A percentile compares a stretch with the other conserved stretches of the same genome.
These are phyloP conservation scores for Siniperca chuatsi DNA, from an alignment of 2,113 vertebrate genomes.

Conservation along the genomic window DNA sequence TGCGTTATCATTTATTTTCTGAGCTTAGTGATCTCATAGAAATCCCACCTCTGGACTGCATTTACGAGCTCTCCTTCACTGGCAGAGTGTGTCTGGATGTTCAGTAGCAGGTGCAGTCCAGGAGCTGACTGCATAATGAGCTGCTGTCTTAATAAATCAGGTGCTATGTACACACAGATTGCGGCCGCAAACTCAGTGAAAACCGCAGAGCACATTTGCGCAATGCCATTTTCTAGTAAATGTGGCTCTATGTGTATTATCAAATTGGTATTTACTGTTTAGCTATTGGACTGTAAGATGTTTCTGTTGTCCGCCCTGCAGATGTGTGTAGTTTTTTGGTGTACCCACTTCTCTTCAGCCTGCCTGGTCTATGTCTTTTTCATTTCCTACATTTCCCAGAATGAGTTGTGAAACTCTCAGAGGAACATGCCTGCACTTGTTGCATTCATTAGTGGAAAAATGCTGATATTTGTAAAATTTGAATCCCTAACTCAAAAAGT, in stretches of 20 bases:
- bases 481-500: background rate
- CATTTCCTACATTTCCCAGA: background rate
- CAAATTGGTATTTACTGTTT: background rate
- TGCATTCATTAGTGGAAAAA: background rate
- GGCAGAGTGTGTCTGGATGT: background rate
- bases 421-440: background rate
- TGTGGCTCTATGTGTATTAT: background rate
- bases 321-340: background rate
- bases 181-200: background rate
- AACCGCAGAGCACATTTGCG: background rate
- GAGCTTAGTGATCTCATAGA: background rate
- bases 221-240: background rate
- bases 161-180: too few species aligned
- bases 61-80: background rate
- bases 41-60: background rate
- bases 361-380: conserved; percentile 1
- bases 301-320: background rate
- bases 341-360: background rate
- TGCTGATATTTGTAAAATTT: background rate
- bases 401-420: background rate
- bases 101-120: background rate
- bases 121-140: too few species aligned
- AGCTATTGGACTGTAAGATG: background rate
- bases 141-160: background rate
- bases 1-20: background rate